Evolutionary conservation across 2,797 vertebrate species (phyloP).

Genomic region (Labroides dimidiatus): DNA sequence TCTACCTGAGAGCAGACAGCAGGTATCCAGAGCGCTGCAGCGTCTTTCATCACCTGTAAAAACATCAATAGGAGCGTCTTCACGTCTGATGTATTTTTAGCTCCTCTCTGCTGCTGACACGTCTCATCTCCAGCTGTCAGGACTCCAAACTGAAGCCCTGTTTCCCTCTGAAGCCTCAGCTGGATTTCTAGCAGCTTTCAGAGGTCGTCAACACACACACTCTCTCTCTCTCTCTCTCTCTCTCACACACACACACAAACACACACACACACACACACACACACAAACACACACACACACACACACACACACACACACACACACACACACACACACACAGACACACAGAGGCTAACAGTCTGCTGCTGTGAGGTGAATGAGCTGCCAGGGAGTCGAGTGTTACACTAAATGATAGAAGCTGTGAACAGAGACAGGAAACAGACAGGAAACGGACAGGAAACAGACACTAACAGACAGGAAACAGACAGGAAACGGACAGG

Average conservation of each 20-base stretch:
- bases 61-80: background rate
- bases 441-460: too few species aligned
- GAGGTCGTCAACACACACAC: background rate
- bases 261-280: background rate
- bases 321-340: background rate
- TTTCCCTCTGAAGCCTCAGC: background rate
- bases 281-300: background rate
- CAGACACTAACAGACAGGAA: too few species aligned
- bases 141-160: background rate
- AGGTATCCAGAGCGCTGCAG: constrained; percentile 2
- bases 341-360: background rate
- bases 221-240: too few species aligned
- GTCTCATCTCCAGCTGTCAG: background rate
- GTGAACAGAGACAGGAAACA: background rate
- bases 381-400: background rate
- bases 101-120: background rate
- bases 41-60: background rate
- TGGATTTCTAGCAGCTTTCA: constrained; percentile 1
- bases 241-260: background rate
- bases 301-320: background rate
- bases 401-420: background rate
- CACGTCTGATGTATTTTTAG: constrained; percentile 19
- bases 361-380: background rate
- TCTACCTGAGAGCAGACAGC: background rate
- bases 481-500: too few species aligned